Evolutionary conservation across 1,140 invertebrate genomes (phyloP).

Genomic region (Harlomillsia oculata): DNA sequence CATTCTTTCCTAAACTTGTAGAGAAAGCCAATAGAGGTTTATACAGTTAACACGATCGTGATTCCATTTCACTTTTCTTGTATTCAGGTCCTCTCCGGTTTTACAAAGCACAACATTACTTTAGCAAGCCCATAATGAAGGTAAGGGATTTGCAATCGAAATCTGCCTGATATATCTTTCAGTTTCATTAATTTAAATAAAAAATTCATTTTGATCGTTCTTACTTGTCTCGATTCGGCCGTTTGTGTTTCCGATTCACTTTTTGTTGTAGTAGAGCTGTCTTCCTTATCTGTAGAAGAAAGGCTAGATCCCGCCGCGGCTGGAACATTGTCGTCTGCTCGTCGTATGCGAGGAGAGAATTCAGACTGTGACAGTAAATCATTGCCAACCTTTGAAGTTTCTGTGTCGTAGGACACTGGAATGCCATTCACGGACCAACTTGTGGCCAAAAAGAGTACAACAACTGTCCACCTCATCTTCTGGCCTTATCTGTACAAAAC

Average conservation of each 20-base stretch:
- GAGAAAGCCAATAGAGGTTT: no score
- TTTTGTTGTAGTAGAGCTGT: constrained; percentile 6
- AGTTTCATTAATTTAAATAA: no score
- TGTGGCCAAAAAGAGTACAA: constrained; percentile 9
- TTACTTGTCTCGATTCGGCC: constrained; percentile 28
- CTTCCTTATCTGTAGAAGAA: constrained; percentile 22
- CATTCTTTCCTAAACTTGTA: no score
- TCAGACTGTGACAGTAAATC: constrained; percentile 34
- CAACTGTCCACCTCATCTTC: constrained; percentile 23
- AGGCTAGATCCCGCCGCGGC: background rate
- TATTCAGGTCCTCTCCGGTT: no score
- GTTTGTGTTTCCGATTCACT: constrained; percentile 18
- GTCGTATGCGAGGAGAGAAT: constrained; percentile 18
- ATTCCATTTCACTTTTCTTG: no score
- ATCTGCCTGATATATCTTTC: no score
- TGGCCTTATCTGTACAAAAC: background rate
- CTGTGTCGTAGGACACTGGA: constrained; percentile 29
- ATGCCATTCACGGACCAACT: constrained; percentile 4
- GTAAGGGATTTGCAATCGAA: no score
- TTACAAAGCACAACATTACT: no score
- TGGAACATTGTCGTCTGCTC: constrained; percentile 19
- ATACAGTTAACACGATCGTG: no score
- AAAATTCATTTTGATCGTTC: no score
- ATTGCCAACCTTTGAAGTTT: constrained; percentile 25
- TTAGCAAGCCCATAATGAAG: no score